phyloP scores from a whole-genome alignment of 2,113 vertebrate species.

The Phainopepla nitens region DNA sequence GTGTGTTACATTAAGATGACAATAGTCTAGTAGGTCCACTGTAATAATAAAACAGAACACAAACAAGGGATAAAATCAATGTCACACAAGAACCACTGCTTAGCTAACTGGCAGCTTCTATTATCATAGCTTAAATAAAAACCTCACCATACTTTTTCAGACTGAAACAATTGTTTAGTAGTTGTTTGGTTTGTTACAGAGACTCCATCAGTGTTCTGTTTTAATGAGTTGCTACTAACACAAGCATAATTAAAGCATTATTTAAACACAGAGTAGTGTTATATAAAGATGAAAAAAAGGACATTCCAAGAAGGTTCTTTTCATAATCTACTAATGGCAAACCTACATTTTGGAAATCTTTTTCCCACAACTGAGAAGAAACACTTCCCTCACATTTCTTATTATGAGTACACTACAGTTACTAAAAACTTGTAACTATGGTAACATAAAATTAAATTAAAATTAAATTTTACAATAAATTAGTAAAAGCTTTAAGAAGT shows the following conservation, averaged over 20 bases:
- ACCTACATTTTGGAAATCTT: neutral
- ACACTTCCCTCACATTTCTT: neutral
- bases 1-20: constrained; percentile 83
- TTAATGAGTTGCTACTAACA: constrained; percentile 18
- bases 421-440: neutral
- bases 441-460: too few species aligned
- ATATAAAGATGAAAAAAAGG: neutral
- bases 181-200: neutral
- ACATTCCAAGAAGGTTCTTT: neutral
- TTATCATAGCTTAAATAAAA: constrained; percentile 62
- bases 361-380: neutral
- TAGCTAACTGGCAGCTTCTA: constrained; percentile 75
- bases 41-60: constrained; percentile 79
- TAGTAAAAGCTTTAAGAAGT: neutral
- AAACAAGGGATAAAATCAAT: constrained; percentile 81
- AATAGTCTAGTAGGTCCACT: constrained; percentile 78
- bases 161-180: constrained; percentile 28
- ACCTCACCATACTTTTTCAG: constrained; percentile 12
- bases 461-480: neutral
- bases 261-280: neutral
- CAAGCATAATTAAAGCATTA: neutral
- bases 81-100: constrained; percentile 67
- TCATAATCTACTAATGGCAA: neutral
- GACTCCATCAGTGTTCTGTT: neutral
- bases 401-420: neutral